Evolutionary conservation across 2,113 vertebrate genomes (phyloP).

Genomic region (Brachypodius melanocephalos): DNA sequence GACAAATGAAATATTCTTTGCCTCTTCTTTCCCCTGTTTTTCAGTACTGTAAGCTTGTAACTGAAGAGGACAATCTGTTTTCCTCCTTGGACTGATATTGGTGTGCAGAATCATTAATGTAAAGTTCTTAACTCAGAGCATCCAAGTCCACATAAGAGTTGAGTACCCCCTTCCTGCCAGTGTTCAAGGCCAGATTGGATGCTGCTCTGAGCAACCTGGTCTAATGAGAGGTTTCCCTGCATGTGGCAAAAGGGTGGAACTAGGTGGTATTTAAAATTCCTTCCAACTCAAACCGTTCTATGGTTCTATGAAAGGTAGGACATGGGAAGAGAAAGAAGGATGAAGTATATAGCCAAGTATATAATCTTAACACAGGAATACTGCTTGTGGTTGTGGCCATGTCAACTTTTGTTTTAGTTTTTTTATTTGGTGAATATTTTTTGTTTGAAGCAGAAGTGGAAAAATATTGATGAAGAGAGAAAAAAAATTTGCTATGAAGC

Average conservation of each 20-base stretch:
- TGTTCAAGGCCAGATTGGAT: background rate
- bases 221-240: background rate
- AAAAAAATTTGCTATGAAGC: background rate
- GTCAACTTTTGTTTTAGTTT: background rate
- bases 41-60: background rate
- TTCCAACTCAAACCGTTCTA: background rate
- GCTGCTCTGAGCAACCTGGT: background rate
- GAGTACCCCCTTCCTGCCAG: background rate
- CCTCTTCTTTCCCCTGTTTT: rapidly evolving
- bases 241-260: background rate
- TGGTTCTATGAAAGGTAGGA: background rate
- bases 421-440: background rate
- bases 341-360: background rate
- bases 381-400: background rate
- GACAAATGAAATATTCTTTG: background rate
- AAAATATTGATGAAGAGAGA: background rate
- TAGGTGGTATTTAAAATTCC: background rate
- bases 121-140: background rate
- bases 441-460: background rate
- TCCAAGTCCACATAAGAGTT: rapidly evolving
- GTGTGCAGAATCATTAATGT: background rate
- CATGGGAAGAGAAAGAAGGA: background rate
- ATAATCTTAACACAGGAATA: background rate
- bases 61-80: background rate
- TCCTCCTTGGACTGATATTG: background rate